Evolutionary conservation across 2,113 vertebrate species (phyloP).

Genomic region (Nyctibius bracteatus): DNA sequence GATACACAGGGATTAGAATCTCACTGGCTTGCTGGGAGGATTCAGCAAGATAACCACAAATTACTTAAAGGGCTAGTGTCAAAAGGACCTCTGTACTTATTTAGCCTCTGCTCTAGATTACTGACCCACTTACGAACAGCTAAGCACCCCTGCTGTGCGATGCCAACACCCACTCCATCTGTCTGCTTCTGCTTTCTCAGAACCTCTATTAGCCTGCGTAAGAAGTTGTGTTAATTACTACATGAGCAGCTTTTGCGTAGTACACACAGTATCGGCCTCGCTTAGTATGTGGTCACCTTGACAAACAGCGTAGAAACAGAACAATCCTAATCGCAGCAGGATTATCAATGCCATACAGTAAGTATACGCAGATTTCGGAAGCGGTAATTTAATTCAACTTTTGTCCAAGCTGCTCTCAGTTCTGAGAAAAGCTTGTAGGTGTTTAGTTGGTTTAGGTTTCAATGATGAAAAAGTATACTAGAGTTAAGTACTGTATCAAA

Average conservation of each 20-base stretch:
- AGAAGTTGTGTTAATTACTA: conserved; percentile 46
- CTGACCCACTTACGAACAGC: conserved; percentile 62
- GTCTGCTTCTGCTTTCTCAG: conserved; percentile 60
- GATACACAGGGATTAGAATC: conserved; percentile 32
- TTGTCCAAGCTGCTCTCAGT: background rate
- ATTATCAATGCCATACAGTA: background rate
- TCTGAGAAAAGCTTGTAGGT: background rate
- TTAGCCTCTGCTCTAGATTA: conserved; percentile 56
- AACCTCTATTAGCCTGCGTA: background rate
- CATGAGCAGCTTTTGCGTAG: background rate
- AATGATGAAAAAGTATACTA: background rate
- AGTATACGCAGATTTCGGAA: background rate
- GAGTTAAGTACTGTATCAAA: background rate
- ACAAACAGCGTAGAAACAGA: background rate
- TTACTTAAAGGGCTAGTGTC: conserved; percentile 24
- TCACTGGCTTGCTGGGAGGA: background rate
- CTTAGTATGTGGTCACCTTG: background rate
- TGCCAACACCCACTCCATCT: conserved; percentile 58
- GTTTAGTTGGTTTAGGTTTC: background rate
- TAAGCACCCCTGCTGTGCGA: conserved; percentile 27
- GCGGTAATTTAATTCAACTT: background rate
- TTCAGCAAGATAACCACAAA: conserved; percentile 40
- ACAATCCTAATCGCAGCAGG: background rate
- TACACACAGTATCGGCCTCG: background rate
- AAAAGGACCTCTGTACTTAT: conserved; percentile 42